phyloP scores from a whole-genome alignment of 2,797 vertebrate genomes.

The Carapus acus region DNA sequence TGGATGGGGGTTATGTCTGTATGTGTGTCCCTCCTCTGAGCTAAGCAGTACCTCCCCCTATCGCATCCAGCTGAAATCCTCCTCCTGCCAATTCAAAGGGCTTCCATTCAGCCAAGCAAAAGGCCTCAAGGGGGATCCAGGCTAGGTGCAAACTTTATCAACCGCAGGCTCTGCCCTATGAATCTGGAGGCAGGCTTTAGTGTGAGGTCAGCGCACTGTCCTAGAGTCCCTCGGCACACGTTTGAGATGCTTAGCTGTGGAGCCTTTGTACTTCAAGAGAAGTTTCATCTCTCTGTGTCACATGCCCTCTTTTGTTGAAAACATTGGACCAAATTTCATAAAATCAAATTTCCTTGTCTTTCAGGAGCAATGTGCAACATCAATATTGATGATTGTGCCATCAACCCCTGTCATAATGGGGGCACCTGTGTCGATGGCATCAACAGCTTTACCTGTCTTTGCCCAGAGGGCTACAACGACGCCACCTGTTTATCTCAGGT shows the following conservation, averaged over 20 bases:
- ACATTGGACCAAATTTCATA: background rate
- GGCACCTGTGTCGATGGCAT: slow-evolving; percentile 88
- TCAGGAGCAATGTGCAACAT: slow-evolving; percentile 91
- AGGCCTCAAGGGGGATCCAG: slow-evolving; percentile 55
- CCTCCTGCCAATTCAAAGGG: slow-evolving; percentile 62
- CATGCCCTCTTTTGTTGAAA: no score
- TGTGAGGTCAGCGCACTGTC: slow-evolving; percentile 25
- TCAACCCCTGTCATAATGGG: slow-evolving; percentile 90
- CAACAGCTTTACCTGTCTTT: slow-evolving; percentile 86
- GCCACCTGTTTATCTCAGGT: slow-evolving; percentile 90
- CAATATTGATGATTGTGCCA: slow-evolving; percentile 91
- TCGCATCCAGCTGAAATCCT: slow-evolving; percentile 55
- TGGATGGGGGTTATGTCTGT: slow-evolving; percentile 25
- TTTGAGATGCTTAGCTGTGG: no score
- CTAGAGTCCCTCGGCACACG: slow-evolving; percentile 35
- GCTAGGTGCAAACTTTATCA: slow-evolving; percentile 47
- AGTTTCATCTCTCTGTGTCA: no score
- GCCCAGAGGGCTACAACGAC: slow-evolving; percentile 89
- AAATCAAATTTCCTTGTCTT: slow-evolving; percentile 14
- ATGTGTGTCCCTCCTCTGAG: slow-evolving; percentile 38
- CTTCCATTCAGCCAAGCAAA: slow-evolving; percentile 56
- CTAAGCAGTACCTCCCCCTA: slow-evolving; percentile 45
- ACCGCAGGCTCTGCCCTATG: slow-evolving; percentile 42
- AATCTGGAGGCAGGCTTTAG: slow-evolving; percentile 37
- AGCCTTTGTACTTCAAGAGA: no score